Percentiles rank a stretch among this genome's conserved stretches.
Conservation (phyloP, 2,888 invertebrate species). For the Electrophaes corylata region DNA sequence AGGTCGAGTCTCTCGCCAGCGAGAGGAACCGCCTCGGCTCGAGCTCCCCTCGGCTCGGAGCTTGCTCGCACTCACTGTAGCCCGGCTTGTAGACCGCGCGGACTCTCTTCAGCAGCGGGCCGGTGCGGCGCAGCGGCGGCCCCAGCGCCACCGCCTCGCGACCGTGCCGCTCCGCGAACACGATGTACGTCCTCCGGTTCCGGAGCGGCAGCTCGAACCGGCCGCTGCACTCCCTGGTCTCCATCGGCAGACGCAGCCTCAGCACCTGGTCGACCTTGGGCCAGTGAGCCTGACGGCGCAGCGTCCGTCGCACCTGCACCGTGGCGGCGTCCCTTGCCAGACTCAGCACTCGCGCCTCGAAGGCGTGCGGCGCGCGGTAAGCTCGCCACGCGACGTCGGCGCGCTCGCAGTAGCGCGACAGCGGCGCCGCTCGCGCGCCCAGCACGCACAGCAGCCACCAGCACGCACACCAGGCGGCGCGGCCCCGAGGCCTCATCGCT, state of each 20-base stretch:
- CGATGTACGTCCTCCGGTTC: conserved; percentile 77
- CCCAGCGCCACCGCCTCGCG: conserved; percentile 77
- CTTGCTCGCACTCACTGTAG: conserved; percentile 74
- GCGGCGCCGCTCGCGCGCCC: conserved; percentile 64
- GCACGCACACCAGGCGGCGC: conserved; percentile 79
- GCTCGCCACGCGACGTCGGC: conserved; percentile 82
- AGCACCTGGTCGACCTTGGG: conserved; percentile 70
- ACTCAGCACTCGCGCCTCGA: conserved; percentile 79
- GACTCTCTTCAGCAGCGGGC: conserved; percentile 73
- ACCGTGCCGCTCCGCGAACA: conserved; percentile 77
- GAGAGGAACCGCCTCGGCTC: conserved; percentile 14
- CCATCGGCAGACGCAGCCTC: conserved; percentile 65
- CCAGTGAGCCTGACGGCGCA: conserved; percentile 75
- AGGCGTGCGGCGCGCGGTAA: conserved; percentile 79
- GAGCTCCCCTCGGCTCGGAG: conserved; percentile 52
- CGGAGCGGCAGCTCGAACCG: conserved; percentile 78
- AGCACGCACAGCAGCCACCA: conserved; percentile 75
- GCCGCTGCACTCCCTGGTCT: conserved; percentile 68
- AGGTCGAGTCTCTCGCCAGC: neutral
- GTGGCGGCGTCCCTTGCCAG: conserved; percentile 73
- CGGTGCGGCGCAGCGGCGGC: conserved; percentile 74
- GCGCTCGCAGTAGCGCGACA: conserved; percentile 78
- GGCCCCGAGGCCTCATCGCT: conserved; percentile 79
- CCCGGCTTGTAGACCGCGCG: conserved; percentile 78
- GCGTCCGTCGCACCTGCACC: conserved; percentile 72